Evolutionary conservation across 2,888 invertebrate species (phyloP), one percentile per base, ranked within the genome.

Genomic region (Trachelus iudaicus): DNA sequence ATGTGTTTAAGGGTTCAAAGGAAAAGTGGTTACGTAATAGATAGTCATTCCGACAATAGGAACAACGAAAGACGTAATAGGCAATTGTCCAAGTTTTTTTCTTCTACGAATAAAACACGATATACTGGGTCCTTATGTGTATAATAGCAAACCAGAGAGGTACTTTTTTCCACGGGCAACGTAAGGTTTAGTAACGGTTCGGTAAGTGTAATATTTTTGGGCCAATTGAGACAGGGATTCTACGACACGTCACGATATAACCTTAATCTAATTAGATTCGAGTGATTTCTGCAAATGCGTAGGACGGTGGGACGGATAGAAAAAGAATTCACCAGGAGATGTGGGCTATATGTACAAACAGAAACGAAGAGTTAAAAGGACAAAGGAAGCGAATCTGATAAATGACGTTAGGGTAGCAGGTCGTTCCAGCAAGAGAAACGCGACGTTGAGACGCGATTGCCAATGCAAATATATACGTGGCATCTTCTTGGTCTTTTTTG

Each of bases 261-360:
- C 75, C 69, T 83, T 82, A 82, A 84, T 84, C 83, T 80, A 82
- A 85, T 85, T 84, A 81, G 80, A 85, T 85, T 84, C 82, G 80
- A 84, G 80, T 81, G 83, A 80, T 77, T 69, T 69, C 71, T 35
- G 75, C 30, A 75, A 35, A 73, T 35, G 34, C 33, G 34, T 71
- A 3, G 33, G 9, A 71, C 71, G 33, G 12, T 33, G 30, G 69
- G 69, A 15, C 40, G 15, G 40, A 9, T 23, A 23, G 9, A 56
- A 23, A 23, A 56, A 9, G 56, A 9, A 56, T 23, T 11, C 34
- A 35, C 11, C 69, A 35, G 23, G 12, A 69, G 69, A 69, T 33
- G 40, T 15, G 30, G 75, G 6, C 23, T n/a, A 33, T 30, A 33
- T 13, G 30, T 31, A 31, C 33, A 34, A 13, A 34, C 9, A 33